Percentiles rank a stretch among this genome's conserved stretches.
phyloP scores from a whole-genome alignment of 1,140 invertebrate species.

The Probaryconus sp. region DNA sequence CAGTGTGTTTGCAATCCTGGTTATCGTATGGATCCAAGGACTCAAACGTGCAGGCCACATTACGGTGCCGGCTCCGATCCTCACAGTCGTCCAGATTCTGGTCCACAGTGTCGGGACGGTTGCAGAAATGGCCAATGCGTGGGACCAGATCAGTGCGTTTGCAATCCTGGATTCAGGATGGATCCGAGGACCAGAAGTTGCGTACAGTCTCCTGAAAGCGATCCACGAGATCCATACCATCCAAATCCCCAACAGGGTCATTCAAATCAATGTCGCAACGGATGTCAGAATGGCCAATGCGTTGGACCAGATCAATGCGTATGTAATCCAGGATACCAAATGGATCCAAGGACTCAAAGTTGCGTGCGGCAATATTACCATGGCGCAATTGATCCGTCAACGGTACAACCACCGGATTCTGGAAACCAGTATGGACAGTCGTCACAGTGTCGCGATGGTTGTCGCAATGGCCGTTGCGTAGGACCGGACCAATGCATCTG shows the following conservation, averaged over 20 bases:
- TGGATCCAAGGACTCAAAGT: background rate
- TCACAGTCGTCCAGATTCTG: conserved; percentile 34
- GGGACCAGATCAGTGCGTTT: conserved; percentile 57
- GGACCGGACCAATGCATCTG: conserved; percentile 63
- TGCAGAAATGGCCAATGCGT: conserved; percentile 63
- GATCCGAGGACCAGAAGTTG: background rate
- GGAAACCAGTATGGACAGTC: conserved; percentile 6
- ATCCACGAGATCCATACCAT: no score
- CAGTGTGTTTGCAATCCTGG: conserved; percentile 64
- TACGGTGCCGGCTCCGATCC: background rate
- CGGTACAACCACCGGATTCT: no score
- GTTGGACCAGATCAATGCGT: conserved; percentile 54
- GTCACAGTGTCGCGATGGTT: conserved; percentile 63
- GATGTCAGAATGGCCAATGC: conserved; percentile 63
- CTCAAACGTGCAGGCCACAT: conserved; percentile 4
- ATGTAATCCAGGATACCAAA: conserved; percentile 35
- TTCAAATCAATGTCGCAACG: conserved; percentile 56
- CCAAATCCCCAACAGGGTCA: conserved; percentile 13
- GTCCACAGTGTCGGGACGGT: conserved; percentile 60
- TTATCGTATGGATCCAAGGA: conserved; percentile 22
- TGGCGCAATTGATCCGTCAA: no score
- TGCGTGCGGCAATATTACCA: no score
- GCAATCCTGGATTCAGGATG: conserved; percentile 19
- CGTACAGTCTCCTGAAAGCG: no score
- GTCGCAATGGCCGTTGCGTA: conserved; percentile 62